These are phyloP conservation scores for Prionace glauca DNA, from an alignment of 2,797 vertebrate species.

Conservation along the genomic window DNA sequence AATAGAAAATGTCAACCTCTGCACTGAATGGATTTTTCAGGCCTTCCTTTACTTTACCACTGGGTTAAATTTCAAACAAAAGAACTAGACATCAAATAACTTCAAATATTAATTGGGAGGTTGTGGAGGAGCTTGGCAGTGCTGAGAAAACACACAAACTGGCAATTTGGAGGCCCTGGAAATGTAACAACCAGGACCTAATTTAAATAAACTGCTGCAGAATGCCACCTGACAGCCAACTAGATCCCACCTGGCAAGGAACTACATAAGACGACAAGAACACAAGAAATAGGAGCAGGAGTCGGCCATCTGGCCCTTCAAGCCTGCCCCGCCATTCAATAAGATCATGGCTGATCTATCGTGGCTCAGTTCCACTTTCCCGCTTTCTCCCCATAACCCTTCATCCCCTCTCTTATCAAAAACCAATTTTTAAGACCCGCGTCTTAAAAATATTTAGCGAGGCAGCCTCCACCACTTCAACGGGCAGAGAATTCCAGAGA, in stretches of 20 bases:
- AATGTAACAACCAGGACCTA: neutral
- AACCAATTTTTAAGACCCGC: too few relatives aligned
- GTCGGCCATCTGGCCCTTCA: too few relatives aligned
- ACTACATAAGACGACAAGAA: too few relatives aligned
- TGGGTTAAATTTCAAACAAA: neutral
- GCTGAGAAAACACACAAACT: neutral
- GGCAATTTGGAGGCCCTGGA: neutral
- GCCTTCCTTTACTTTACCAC: neutral
- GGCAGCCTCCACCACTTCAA: too few relatives aligned
- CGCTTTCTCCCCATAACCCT: too few relatives aligned
- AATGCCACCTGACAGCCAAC: neutral
- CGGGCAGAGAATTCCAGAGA: too few relatives aligned
- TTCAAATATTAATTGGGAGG: neutral
- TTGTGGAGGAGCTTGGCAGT: neutral
- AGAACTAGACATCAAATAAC: neutral
- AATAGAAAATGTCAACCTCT: neutral
- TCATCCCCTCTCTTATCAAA: too few relatives aligned
- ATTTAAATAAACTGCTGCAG: neutral
- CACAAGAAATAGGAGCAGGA: too few relatives aligned
- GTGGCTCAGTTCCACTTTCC: too few relatives aligned
- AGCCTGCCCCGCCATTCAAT: too few relatives aligned
- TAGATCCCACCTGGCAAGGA: neutral
- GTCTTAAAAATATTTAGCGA: too few relatives aligned
- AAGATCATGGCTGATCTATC: too few relatives aligned
- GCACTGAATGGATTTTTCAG: neutral